These are phyloP conservation scores for Biston stratarius DNA, from an alignment of 2,888 invertebrate genomes.

Conservation along the genomic window DNA sequence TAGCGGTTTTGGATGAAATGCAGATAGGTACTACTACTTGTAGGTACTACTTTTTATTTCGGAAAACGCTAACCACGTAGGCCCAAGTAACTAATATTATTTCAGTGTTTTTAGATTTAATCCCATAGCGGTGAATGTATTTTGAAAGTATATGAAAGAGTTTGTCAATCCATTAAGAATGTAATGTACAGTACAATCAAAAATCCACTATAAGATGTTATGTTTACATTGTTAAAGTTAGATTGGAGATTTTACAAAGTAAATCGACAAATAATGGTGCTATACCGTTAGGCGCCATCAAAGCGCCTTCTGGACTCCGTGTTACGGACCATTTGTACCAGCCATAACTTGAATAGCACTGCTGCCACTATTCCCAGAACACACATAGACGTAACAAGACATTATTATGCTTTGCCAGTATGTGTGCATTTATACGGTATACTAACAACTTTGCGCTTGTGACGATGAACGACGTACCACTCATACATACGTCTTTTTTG, in stretches of 20 bases:
- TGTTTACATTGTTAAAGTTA: constrained; percentile 3
- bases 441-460: not conserved
- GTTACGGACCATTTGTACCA: constrained; percentile 24
- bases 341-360: constrained; percentile 21
- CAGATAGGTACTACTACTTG: no score
- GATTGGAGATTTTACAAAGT: constrained; percentile 15
- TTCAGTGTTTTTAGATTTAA: no score
- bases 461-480: not conserved
- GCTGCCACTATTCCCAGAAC: constrained; percentile 16
- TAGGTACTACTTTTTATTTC: no score
- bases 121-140: no score
- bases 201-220: no score
- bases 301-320: constrained; percentile 17
- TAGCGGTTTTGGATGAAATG: no score
- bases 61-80: no score
- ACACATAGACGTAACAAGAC: constrained; percentile 14
- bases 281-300: constrained; percentile 20
- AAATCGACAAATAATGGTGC: constrained; percentile 16
- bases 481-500: not conserved
- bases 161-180: no score
- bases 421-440: not conserved
- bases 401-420: constrained; percentile 1
- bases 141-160: no score
- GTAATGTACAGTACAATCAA: no score
- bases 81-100: no score